Percentiles rank a stretch among this genome's conserved stretches.
phyloP scores from a whole-genome alignment of 2,113 vertebrate genomes.

The Chinchilla lanigera region DNA sequence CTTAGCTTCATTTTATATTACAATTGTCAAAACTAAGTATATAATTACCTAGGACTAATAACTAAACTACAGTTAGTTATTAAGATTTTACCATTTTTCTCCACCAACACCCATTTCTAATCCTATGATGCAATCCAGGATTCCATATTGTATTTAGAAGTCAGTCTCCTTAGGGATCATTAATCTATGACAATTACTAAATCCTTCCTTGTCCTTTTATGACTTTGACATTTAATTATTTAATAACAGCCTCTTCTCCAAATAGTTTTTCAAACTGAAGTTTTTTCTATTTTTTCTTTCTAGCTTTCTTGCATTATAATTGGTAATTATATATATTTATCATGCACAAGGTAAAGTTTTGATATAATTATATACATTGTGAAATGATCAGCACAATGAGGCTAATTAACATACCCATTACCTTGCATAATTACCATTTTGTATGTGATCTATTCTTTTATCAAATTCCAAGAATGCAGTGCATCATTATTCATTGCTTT shows the following conservation, averaged over 20 bases:
- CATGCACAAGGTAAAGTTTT: background rate
- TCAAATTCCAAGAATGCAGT: background rate
- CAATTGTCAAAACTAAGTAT: background rate
- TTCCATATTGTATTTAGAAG: background rate
- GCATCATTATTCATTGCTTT: background rate
- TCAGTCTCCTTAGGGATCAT: background rate
- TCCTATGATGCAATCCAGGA: background rate
- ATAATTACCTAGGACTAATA: background rate
- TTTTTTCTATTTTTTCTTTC: background rate
- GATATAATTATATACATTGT: background rate
- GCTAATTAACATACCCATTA: background rate
- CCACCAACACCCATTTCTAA: background rate
- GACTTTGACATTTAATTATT: background rate
- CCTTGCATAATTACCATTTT: background rate
- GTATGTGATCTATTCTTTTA: background rate
- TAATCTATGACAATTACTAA: background rate
- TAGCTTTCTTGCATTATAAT: background rate
- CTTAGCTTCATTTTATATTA: background rate
- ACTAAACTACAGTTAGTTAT: background rate
- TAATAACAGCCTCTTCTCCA: background rate
- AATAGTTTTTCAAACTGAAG: background rate
- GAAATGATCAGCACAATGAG: background rate
- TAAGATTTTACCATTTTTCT: background rate
- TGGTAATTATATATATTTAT: background rate
- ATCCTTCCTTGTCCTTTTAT: background rate